These are phyloP conservation scores for Drosophila parvula DNA, from an alignment of 1,140 invertebrate species.

Conservation along the genomic window DNA sequence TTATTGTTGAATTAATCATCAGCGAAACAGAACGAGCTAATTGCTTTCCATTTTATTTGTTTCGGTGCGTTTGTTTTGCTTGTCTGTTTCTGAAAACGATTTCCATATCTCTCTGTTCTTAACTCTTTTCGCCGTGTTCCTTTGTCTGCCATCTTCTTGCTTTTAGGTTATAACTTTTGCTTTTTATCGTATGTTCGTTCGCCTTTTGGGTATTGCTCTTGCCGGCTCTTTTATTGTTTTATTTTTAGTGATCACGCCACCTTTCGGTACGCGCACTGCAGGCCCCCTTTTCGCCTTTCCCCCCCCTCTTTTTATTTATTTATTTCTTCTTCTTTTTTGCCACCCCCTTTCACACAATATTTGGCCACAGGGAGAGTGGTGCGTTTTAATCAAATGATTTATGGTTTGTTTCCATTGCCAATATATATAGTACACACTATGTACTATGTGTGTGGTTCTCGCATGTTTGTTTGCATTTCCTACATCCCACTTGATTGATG, in stretches of 20 bases:
- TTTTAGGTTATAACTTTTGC: slow-evolving; percentile 43
- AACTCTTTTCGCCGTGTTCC: slow-evolving; percentile 36
- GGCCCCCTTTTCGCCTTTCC: neutral
- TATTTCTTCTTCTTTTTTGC: neutral
- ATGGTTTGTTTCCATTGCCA: slow-evolving; percentile 33
- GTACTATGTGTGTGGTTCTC: slow-evolving; percentile 1
- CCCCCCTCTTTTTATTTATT: neutral
- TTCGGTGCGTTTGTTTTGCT: slow-evolving; percentile 24
- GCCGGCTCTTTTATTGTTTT: slow-evolving; percentile 62
- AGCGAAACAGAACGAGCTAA: slow-evolving; percentile 10
- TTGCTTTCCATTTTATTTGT: slow-evolving; percentile 26
- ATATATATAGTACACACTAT: slow-evolving; percentile 8
- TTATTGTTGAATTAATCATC: slow-evolving; percentile 16
- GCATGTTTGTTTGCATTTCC: slow-evolving; percentile 19
- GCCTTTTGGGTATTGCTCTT: slow-evolving; percentile 26
- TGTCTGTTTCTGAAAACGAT: slow-evolving; percentile 18
- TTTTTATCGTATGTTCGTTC: slow-evolving; percentile 56
- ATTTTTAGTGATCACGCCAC: slow-evolving; percentile 79
- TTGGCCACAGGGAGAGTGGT: slow-evolving; percentile 12
- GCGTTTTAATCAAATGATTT: slow-evolving; percentile 65
- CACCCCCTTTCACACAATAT: slow-evolving; percentile 7
- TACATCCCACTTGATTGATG: slow-evolving; percentile 44
- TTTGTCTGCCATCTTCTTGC: slow-evolving; percentile 22
- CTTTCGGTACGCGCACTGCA: slow-evolving; percentile 40
- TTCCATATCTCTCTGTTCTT: slow-evolving; percentile 38